Percentiles rank a stretch among this genome's conserved stretches.
These are phyloP conservation scores for Copidosoma aretas DNA, from an alignment of 2,888 invertebrate species.

Conservation along the genomic window DNA sequence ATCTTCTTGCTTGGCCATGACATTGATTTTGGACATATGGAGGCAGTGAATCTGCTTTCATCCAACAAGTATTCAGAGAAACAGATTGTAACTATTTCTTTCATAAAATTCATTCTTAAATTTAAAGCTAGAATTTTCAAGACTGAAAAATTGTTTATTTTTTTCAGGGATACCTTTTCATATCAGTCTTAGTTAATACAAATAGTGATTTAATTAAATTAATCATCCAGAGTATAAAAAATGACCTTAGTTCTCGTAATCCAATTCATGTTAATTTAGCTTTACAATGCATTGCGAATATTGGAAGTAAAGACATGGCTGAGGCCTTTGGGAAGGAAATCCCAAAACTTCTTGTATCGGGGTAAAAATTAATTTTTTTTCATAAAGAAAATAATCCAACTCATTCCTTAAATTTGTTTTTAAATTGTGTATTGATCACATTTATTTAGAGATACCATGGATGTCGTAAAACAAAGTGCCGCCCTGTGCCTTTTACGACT, in stretches of 20 bases:
- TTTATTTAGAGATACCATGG: slow-evolving; percentile 87
- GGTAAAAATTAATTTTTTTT: slow-evolving; percentile 65
- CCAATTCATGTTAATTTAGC: slow-evolving; percentile 99
- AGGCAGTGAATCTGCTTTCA: slow-evolving; percentile 98
- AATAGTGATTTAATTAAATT: slow-evolving; percentile 99
- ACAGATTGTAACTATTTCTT: slow-evolving; percentile 83
- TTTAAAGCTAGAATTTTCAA: background rate
- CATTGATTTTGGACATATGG: slow-evolving; percentile 99
- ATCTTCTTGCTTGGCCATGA: slow-evolving; percentile 99
- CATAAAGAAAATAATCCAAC: slow-evolving; percentile 55
- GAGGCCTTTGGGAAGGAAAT: slow-evolving; percentile 98
- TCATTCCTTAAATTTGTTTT: background rate
- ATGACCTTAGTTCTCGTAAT: slow-evolving; percentile 94
- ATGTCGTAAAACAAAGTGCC: slow-evolving; percentile 98
- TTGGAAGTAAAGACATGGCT: slow-evolving; percentile 99
- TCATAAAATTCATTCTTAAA: background rate
- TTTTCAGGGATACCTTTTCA: slow-evolving; percentile 95
- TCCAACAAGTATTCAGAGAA: slow-evolving; percentile 99
- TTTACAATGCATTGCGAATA: slow-evolving; percentile 99
- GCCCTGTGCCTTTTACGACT: slow-evolving; percentile 94
- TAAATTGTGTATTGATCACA: background rate
- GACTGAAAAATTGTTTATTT: slow-evolving; percentile 33
- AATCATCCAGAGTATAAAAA: slow-evolving; percentile 99
- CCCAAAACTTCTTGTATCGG: slow-evolving; percentile 96
- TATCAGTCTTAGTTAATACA: slow-evolving; percentile 98